phyloP scores from a whole-genome alignment of 2,888 invertebrate genomes.

The Hyppa rectilinea region DNA sequence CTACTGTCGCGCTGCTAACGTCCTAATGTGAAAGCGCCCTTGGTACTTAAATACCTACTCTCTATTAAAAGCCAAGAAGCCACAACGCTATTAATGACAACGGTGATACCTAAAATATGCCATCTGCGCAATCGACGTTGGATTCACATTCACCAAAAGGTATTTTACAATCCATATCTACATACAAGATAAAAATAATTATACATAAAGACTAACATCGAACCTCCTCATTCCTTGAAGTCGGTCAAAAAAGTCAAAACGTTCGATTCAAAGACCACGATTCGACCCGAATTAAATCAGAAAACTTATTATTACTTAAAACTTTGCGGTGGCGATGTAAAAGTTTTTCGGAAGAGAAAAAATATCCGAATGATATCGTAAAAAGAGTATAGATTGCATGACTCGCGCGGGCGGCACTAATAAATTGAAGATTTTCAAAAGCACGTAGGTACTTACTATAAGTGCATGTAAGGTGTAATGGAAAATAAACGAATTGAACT shows the following conservation, averaged over 20 bases:
- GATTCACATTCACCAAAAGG: constrained; percentile 4
- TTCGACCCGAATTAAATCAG: constrained; percentile 32
- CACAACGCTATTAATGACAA: too few species aligned
- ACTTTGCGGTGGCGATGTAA: constrained; percentile 41
- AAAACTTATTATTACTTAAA: constrained; percentile 39
- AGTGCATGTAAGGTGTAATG: constrained; percentile 34
- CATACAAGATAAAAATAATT: too few species aligned
- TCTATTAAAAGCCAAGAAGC: not conserved
- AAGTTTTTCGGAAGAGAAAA: constrained; percentile 45
- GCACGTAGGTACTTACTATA: constrained; percentile 31
- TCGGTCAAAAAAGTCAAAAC: not conserved
- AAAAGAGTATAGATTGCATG: constrained; percentile 41
- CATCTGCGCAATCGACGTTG: not conserved
- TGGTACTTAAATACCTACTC: not conserved
- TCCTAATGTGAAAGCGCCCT: too few species aligned
- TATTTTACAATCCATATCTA: not conserved
- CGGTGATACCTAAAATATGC: not conserved
- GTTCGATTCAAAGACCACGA: constrained; percentile 4
- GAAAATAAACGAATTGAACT: constrained; percentile 28
- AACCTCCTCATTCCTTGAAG: too few species aligned
- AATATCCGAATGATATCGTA: constrained; percentile 28
- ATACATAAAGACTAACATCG: too few species aligned
- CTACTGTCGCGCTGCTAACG: too few species aligned
- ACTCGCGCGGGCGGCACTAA: constrained; percentile 6
- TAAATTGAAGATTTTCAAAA: constrained; percentile 33